Evolutionary conservation across 2,888 invertebrate species (phyloP).

Genomic region (Leptura quadrifasciata): DNA sequence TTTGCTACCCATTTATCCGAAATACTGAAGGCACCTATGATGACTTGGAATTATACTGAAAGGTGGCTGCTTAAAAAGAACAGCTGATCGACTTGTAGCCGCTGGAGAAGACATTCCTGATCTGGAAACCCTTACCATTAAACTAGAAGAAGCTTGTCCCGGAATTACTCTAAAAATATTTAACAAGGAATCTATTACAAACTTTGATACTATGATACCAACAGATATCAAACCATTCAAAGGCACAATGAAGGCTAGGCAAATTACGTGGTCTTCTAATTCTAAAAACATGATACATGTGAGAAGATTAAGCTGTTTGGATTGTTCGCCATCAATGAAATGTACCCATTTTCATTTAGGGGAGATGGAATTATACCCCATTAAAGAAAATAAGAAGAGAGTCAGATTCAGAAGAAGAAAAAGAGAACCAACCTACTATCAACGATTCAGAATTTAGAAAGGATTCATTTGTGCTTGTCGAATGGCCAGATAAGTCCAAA

Average conservation of each 20-base stretch:
- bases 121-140: background rate
- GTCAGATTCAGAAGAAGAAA: background rate
- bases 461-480: background rate
- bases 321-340: background rate
- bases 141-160: background rate
- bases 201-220: background rate
- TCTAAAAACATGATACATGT: background rate
- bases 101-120: background rate
- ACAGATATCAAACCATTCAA: background rate
- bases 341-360: background rate
- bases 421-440: background rate
- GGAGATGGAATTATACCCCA: background rate
- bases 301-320: background rate
- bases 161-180: background rate
- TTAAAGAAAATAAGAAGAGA: background rate
- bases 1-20: background rate
- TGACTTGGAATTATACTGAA: no score
- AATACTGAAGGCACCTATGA: background rate
- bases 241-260: background rate
- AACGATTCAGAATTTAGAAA: background rate
- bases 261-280: constrained; percentile 7
- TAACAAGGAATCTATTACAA: background rate
- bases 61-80: background rate
- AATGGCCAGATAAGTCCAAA: background rate
- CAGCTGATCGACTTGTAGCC: background rate